Percentiles rank a stretch among this genome's conserved stretches.
phyloP scores from a whole-genome alignment of 2,888 invertebrate species.

The Tachina fera region DNA sequence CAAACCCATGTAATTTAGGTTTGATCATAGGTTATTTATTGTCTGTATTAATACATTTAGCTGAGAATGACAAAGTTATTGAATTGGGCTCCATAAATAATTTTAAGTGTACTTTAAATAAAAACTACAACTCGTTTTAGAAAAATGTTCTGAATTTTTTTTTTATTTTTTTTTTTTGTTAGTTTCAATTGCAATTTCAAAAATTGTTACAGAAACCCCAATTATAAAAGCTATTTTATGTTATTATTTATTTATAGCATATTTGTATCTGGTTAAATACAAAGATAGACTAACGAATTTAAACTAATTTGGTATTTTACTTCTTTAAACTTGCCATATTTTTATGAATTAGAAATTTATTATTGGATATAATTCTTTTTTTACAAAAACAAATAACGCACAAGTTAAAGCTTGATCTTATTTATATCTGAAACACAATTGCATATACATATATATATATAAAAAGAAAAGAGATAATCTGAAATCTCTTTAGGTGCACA shows the following conservation, averaged over 20 bases:
- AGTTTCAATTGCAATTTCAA: no score
- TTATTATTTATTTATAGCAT: background rate
- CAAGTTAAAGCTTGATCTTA: slow-evolving; percentile 63
- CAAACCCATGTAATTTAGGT: no score
- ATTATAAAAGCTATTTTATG: no score
- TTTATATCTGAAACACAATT: slow-evolving; percentile 4
- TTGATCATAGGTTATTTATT: no score
- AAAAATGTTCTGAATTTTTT: no score
- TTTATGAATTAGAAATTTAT: slow-evolving; percentile 37
- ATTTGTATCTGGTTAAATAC: background rate
- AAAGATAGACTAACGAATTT: slow-evolving; percentile 15
- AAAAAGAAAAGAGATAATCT: background rate
- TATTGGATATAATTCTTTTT: slow-evolving; percentile 2
- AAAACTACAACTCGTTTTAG: no score
- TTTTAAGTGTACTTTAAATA: no score
- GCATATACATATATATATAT: background rate
- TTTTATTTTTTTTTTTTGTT: no score
- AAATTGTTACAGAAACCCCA: no score
- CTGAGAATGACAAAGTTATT: no score
- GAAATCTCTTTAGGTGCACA: background rate
- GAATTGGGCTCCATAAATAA: no score
- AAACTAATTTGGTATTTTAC: slow-evolving; percentile 9
- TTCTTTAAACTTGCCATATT: slow-evolving; percentile 62
- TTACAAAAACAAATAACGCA: slow-evolving; percentile 68
- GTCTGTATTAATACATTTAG: no score